Conservation (phyloP, 1,140 invertebrate species). For the Tribolium castaneum region DNA sequence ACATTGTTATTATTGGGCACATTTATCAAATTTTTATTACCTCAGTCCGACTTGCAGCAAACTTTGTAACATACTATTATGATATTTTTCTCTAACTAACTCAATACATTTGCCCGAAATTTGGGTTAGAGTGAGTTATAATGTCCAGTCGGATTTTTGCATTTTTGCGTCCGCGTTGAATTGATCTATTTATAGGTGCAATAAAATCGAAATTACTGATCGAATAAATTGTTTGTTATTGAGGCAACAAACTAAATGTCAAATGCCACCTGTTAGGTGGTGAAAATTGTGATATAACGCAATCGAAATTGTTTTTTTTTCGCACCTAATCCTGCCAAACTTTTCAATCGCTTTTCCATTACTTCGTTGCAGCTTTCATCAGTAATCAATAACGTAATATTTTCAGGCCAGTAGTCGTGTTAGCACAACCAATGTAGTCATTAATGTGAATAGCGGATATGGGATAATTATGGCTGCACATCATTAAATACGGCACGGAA, state of each 20-base stretch:
- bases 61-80: neutral
- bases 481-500: constrained; percentile 14
- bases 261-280: constrained; percentile 28
- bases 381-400: constrained; percentile 30
- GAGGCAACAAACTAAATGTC: constrained; percentile 17
- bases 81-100: neutral
- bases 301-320: constrained; percentile 8
- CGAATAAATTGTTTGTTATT: constrained; percentile 3
- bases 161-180: neutral
- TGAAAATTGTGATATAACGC: neutral
- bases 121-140: neutral
- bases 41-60: neutral
- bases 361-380: constrained; percentile 6
- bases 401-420: constrained; percentile 21
- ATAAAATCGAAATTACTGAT: constrained; percentile 25
- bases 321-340: constrained; percentile 13
- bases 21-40: neutral
- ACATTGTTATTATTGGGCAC: neutral
- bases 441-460: constrained; percentile 11
- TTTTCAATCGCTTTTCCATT: constrained; percentile 32
- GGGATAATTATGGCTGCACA: constrained; percentile 17
- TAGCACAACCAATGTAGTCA: constrained; percentile 5
- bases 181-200: neutral
- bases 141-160: neutral
- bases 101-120: neutral